These are phyloP conservation scores for Psettodes erumei DNA, from an alignment of 2,113 vertebrate genomes.

Conservation along the genomic window DNA sequence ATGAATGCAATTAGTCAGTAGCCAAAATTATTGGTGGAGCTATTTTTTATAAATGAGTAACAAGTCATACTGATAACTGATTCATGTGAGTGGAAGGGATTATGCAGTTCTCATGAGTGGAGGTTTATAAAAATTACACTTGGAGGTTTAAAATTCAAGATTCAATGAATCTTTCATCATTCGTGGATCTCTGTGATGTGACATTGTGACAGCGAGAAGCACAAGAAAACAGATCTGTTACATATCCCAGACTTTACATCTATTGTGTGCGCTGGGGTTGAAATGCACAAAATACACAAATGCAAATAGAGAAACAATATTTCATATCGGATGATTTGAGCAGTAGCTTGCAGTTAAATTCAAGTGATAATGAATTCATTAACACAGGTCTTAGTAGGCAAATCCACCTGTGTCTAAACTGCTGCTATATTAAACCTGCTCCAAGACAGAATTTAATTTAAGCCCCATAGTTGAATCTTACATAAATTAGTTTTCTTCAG, in stretches of 20 bases:
- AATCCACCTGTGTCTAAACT: not conserved
- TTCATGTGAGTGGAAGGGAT: not conserved
- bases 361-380: not conserved
- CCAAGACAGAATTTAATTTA: too few relatives aligned
- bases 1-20: conserved; percentile 38
- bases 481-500: not conserved
- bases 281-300: not conserved
- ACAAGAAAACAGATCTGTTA: not conserved
- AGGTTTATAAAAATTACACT: not conserved
- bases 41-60: conserved; percentile 1
- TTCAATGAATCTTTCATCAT: not conserved
- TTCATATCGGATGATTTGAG: not conserved
- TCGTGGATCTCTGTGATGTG: not conserved
- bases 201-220: not conserved
- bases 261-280: not conserved
- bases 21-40: conserved; percentile 22
- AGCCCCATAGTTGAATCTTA: too few relatives aligned
- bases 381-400: not conserved
- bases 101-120: not conserved
- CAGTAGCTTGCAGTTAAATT: not conserved
- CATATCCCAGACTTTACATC: not conserved
- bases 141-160: not conserved
- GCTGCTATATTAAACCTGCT: too few relatives aligned
- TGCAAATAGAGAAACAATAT: not conserved
- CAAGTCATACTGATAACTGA: not conserved